Evolutionary conservation across 2,888 invertebrate genomes (phyloP), one percentile per base, ranked within the genome.

Genomic region (Dimorphilus gyrociliatus): DNA sequence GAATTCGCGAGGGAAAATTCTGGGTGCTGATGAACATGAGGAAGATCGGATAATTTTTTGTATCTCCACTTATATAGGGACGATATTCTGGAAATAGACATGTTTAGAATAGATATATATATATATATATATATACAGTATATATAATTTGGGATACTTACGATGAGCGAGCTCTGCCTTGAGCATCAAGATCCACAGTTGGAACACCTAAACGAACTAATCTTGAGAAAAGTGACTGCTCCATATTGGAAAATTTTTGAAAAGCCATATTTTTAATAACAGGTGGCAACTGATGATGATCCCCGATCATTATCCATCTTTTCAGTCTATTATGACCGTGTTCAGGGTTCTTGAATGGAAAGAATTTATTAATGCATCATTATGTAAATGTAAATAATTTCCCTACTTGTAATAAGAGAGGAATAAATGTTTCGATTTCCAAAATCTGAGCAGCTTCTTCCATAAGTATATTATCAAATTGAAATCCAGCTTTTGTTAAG

Each of bases 231-330:
- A 99, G 69, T 31, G 88, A 88, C 66, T 99, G 97, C 54, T 99
- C 97, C 94, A 99, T 94, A 55, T 99, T 99, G 32, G 86, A 90
- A 65, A 88, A 97, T 60, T 99, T 99, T 64, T 99, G 94, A 67
- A 97, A 97, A 5, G 97, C 94, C 84, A 94, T 92, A 63, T 99
- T 99, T 66, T 99, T 97, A 27, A 99, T 92, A 8, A 99, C 92
- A 0, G 97, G 97, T 0, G 97, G 97, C 45, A 99, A 68, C 64
- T 99, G 97, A 65, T 97, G 90, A 64, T 99, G 97, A 66, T 73
- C 94, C 0, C 97, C 97, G 51, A 99, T 99, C 97, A 99, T 99
- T 47, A 99, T 92, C 94, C 97, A 99, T 12, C 97, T 72, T 64
- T 99, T 99, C 36, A 99, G 68, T 1, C 94, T 72, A 54, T 88